These are phyloP conservation scores for Sturnus vulgaris DNA, from an alignment of 2,113 vertebrate species.

Conservation along the genomic window DNA sequence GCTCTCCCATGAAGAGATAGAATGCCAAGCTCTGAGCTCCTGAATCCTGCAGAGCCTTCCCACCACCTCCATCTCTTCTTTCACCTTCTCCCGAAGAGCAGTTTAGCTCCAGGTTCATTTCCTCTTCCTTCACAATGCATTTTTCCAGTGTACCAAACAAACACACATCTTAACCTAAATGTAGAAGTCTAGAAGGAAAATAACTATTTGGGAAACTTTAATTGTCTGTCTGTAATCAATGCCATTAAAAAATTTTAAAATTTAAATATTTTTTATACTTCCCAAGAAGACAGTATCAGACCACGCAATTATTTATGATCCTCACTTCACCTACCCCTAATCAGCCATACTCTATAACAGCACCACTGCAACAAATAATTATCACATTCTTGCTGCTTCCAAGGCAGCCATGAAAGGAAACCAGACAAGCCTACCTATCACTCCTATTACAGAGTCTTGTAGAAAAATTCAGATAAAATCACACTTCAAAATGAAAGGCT, in stretches of 20 bases:
- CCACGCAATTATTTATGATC: neutral
- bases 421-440: neutral
- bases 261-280: neutral
- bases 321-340: neutral
- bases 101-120: neutral
- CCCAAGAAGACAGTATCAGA: neutral
- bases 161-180: neutral
- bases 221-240: neutral
- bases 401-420: neutral
- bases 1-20: neutral
- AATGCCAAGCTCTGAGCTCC: neutral
- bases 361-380: neutral
- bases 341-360: neutral
- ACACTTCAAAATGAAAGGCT: neutral
- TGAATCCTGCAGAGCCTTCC: neutral
- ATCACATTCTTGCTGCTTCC: neutral
- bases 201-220: neutral
- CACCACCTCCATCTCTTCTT: neutral
- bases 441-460: neutral
- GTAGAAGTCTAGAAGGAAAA: neutral
- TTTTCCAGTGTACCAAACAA: neutral
- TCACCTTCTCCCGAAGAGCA: neutral
- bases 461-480: neutral
- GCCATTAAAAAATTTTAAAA: rapidly evolving
- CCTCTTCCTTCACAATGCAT: neutral